A percentile compares a stretch with the other conserved stretches of the same genome.
Conservation (phyloP, 2,113 vertebrate species). For the Pleuronectes platessa region DNA sequence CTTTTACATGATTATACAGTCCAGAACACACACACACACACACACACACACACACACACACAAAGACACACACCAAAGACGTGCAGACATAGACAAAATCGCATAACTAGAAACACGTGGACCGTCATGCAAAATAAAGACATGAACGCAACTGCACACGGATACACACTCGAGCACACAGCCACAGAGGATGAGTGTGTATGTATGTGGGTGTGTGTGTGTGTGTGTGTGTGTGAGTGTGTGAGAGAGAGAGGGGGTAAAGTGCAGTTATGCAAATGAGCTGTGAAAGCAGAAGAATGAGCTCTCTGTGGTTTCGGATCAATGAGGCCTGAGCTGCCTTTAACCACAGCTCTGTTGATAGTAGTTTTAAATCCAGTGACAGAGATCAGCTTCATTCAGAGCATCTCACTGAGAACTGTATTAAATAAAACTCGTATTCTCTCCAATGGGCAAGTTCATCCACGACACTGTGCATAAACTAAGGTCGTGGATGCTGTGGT, state of each 20-base stretch:
- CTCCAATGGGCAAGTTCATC: background rate
- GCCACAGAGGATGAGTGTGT: too few species aligned
- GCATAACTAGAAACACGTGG: background rate
- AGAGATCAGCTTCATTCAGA: too few species aligned
- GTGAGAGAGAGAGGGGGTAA: background rate
- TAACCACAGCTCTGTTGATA: background rate
- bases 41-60: too few species aligned
- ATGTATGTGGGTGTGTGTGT: background rate
- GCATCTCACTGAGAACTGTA: too few species aligned
- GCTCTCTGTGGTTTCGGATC: slow-evolving; percentile 53
- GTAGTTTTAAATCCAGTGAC: too few species aligned
- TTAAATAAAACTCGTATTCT: background rate
- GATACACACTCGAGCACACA: background rate
- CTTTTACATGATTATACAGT: too few species aligned
- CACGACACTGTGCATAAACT: background rate
- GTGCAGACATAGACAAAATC: too few species aligned
- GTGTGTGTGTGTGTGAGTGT: too few species aligned
- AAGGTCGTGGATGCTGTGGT: background rate
- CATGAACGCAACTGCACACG: slow-evolving; percentile 2
- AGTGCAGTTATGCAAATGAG: slow-evolving; percentile 51
- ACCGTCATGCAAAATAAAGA: background rate
- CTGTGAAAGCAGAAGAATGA: slow-evolving; percentile 59
- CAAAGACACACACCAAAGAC: too few species aligned
- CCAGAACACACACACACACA: too few species aligned
- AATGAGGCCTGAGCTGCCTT: slow-evolving; percentile 28